Evolutionary conservation across 1,140 invertebrate species (phyloP).

Genomic region (Megalopta genalis): DNA sequence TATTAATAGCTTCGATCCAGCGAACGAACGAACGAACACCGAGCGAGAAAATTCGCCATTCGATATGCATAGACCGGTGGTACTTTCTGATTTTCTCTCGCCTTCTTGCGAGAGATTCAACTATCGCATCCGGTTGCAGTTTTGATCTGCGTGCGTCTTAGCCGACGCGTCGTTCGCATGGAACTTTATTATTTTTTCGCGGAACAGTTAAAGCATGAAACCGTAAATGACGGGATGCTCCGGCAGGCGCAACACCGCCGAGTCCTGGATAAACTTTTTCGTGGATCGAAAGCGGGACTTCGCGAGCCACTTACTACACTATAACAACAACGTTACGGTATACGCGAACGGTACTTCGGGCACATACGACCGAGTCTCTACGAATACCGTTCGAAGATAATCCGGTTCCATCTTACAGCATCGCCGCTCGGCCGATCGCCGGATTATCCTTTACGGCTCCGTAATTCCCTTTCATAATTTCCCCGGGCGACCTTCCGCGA

Average conservation of each 20-base stretch:
- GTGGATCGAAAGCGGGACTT: slow-evolving; percentile 38
- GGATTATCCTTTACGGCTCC: slow-evolving; percentile 24
- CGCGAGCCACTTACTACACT: slow-evolving; percentile 37
- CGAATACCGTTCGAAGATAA: slow-evolving; percentile 48
- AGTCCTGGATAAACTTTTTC: slow-evolving; percentile 31
- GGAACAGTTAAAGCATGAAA: slow-evolving; percentile 23
- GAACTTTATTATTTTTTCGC: slow-evolving; percentile 15
- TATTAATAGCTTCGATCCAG: too few relatives aligned
- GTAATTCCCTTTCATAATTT: slow-evolving; percentile 39
- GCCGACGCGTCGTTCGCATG: background rate
- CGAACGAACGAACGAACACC: too few relatives aligned
- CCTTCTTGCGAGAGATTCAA: background rate
- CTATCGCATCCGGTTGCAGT: background rate
- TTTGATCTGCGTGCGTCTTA: background rate
- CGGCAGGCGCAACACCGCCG: background rate
- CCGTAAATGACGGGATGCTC: slow-evolving; percentile 16
- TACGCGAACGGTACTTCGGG: slow-evolving; percentile 40
- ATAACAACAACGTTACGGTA: slow-evolving; percentile 43
- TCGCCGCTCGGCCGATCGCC: slow-evolving; percentile 21
- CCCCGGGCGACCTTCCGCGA: background rate
- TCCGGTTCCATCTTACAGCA: slow-evolving; percentile 44
- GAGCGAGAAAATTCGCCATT: too few relatives aligned
- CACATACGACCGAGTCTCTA: slow-evolving; percentile 41
- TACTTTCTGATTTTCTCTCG: background rate
- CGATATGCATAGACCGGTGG: too few relatives aligned